Conservation (phyloP, 2,888 invertebrate genomes). For the Polymixis flavicincta region DNA sequence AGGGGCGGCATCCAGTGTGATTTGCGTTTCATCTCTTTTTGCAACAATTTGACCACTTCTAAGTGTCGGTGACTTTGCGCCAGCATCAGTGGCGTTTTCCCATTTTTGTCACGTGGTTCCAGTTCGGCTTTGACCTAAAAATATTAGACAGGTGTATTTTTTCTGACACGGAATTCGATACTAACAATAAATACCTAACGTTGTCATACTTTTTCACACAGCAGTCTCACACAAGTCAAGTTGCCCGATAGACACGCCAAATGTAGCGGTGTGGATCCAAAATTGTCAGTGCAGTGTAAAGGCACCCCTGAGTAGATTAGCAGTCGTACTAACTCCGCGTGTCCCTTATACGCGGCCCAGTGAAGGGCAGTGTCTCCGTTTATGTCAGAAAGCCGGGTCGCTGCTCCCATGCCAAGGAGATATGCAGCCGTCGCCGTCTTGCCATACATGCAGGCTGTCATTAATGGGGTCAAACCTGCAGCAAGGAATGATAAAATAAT, state of each 20-base stretch:
- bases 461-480: slow-evolving; percentile 95
- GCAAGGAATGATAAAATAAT: slow-evolving; percentile 2
- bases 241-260: slow-evolving; percentile 97
- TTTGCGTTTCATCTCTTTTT: slow-evolving; percentile 95
- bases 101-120: slow-evolving; percentile 97
- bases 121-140: slow-evolving; percentile 95
- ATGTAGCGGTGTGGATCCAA: slow-evolving; percentile 97
- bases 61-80: slow-evolving; percentile 97
- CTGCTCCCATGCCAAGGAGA: slow-evolving; percentile 96
- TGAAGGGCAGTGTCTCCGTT: slow-evolving; percentile 98
- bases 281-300: slow-evolving; percentile 97
- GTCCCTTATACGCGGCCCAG: slow-evolving; percentile 98
- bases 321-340: slow-evolving; percentile 96
- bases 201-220: slow-evolving; percentile 94
- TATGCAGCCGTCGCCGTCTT: slow-evolving; percentile 97
- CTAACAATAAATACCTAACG: neutral
- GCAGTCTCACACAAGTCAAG: slow-evolving; percentile 95
- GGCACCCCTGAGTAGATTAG: slow-evolving; percentile 98
- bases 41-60: slow-evolving; percentile 95
- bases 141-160: neutral
- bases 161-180: neutral
- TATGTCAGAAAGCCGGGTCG: slow-evolving; percentile 96
- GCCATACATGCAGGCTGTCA: slow-evolving; percentile 98
- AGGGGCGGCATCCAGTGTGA: slow-evolving; percentile 97
- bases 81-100: slow-evolving; percentile 97